Evolutionary conservation across 2,113 vertebrate species (phyloP).

Genomic region (Oncorhynchus keta): DNA sequence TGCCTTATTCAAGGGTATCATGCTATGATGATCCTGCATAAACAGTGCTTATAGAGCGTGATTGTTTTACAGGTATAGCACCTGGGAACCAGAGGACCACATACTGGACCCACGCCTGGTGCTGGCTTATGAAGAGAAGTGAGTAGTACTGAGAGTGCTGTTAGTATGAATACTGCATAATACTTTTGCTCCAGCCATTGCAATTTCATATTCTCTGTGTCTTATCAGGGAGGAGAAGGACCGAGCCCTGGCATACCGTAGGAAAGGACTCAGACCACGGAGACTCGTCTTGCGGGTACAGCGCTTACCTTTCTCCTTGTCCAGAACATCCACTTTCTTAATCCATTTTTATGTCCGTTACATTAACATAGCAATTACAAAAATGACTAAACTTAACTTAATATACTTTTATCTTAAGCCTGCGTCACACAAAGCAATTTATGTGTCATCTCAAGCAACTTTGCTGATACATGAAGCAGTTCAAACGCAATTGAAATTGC

Average conservation of each 20-base stretch:
- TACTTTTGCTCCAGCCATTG: background rate
- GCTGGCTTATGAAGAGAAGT: constrained; percentile 97
- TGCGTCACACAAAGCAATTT: too few relatives aligned
- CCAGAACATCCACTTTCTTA: background rate
- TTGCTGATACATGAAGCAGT: too few relatives aligned
- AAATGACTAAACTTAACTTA: background rate
- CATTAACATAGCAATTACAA: background rate
- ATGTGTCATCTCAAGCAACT: too few relatives aligned
- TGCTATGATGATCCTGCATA: too few relatives aligned
- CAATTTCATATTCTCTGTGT: background rate
- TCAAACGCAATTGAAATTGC: too few relatives aligned
- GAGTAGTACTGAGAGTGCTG: constrained; percentile 59
- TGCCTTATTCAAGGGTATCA: too few relatives aligned
- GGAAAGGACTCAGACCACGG: constrained; percentile 94
- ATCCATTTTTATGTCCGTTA: background rate
- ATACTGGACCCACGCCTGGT: constrained; percentile 98
- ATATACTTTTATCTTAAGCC: too few relatives aligned
- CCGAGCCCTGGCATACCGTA: constrained; percentile 90
- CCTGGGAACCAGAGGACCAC: constrained; percentile 98
- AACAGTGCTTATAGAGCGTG: background rate
- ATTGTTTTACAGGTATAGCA: constrained; percentile 87
- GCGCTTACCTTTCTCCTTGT: constrained; percentile 1
- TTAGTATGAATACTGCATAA: background rate
- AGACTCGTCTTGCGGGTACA: constrained; percentile 91
- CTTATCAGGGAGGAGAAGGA: constrained; percentile 87